phyloP scores from a whole-genome alignment of 2,888 invertebrate genomes.

The Melipona bicolor region DNA sequence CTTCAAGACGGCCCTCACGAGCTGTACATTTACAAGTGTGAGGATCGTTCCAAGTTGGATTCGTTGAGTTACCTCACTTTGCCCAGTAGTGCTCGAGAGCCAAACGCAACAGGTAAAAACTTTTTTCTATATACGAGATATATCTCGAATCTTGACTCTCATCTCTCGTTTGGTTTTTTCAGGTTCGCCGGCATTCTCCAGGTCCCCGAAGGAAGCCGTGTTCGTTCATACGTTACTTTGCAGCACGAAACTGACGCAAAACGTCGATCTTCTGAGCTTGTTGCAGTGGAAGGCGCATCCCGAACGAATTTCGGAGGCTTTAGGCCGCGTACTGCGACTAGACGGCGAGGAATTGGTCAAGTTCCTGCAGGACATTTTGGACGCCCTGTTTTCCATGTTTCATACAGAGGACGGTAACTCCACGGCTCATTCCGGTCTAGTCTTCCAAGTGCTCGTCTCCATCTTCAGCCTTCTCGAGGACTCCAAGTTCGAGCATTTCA shows the following conservation, averaged over 20 bases:
- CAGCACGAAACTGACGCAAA: slow-evolving; percentile 98
- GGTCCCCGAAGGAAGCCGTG: slow-evolving; percentile 94
- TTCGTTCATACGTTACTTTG: slow-evolving; percentile 93
- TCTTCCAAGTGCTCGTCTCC: slow-evolving; percentile 96
- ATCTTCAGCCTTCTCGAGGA: slow-evolving; percentile 96
- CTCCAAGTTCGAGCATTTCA: slow-evolving; percentile 96
- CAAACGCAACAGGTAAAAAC: slow-evolving; percentile 73
- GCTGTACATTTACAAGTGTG: slow-evolving; percentile 96
- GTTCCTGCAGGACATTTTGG: slow-evolving; percentile 96
- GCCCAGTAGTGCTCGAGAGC: slow-evolving; percentile 82
- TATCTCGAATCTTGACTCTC: too few species aligned
- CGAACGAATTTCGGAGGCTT: slow-evolving; percentile 93
- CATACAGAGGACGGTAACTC: slow-evolving; percentile 96
- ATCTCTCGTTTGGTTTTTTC: not conserved
- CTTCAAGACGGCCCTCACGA: slow-evolving; percentile 95
- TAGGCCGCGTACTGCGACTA: slow-evolving; percentile 92
- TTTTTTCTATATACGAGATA: too few species aligned
- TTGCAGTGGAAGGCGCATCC: slow-evolving; percentile 96
- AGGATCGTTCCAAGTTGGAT: slow-evolving; percentile 90
- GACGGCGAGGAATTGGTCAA: slow-evolving; percentile 96
- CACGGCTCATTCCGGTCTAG: slow-evolving; percentile 94
- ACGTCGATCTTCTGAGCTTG: slow-evolving; percentile 94
- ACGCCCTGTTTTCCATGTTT: slow-evolving; percentile 96
- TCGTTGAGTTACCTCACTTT: slow-evolving; percentile 85
- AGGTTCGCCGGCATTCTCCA: slow-evolving; percentile 86